These are phyloP conservation scores for Alcis repandata DNA, from an alignment of 2,888 invertebrate genomes.

Conservation along the genomic window DNA sequence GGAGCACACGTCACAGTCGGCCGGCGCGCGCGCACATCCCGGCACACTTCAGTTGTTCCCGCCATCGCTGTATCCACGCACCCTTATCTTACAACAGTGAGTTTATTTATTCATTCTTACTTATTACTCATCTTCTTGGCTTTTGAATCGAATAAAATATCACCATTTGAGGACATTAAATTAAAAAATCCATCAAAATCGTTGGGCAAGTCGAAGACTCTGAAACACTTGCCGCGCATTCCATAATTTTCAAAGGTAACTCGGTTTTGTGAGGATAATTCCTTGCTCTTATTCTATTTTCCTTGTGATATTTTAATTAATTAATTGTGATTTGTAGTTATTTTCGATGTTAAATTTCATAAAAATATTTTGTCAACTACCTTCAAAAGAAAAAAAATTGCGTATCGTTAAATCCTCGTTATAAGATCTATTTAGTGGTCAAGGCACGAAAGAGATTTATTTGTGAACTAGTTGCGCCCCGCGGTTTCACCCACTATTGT, in stretches of 20 bases:
- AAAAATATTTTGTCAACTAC: not conserved
- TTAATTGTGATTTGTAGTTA: not conserved
- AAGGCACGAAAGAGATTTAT: too few species aligned
- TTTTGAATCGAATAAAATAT: too few species aligned
- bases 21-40: slow-evolving; percentile 34
- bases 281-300: slow-evolving; percentile 1
- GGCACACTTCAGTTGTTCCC: slow-evolving; percentile 36
- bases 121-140: not conserved
- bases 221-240: not conserved
- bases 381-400: not conserved
- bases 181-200: slow-evolving; percentile 1
- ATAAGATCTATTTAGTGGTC: not conserved
- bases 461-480: too few species aligned
- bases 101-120: slow-evolving; percentile 11
- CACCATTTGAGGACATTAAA: too few species aligned
- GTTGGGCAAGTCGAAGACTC: not conserved
- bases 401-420: not conserved
- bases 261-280: slow-evolving; percentile 13
- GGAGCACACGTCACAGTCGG: slow-evolving; percentile 27
- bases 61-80: slow-evolving; percentile 49
- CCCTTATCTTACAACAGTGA: slow-evolving; percentile 52
- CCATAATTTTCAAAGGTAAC: not conserved
- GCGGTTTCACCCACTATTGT: too few species aligned
- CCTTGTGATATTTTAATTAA: not conserved
- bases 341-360: not conserved